Conservation (phyloP, 1,140 invertebrate species). For the Euschistus heros region DNA sequence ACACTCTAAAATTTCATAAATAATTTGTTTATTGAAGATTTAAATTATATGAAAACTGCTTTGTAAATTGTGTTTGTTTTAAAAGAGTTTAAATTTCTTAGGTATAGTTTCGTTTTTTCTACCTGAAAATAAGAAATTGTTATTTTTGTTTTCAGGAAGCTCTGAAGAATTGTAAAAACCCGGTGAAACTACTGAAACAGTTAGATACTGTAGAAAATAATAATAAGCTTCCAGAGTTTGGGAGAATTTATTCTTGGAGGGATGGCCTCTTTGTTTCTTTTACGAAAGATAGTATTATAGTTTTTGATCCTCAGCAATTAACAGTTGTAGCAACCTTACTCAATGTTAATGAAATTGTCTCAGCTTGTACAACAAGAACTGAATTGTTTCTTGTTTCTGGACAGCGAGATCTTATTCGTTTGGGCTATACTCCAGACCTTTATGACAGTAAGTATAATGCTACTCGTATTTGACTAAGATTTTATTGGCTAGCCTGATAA, state of each 20-base stretch:
- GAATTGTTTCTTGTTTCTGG: conserved; percentile 72
- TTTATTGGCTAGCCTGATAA: too few species aligned
- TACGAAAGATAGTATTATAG: conserved; percentile 54
- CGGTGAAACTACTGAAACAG: conserved; percentile 20
- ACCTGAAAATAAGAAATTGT: conserved; percentile 17
- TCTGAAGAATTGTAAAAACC: conserved; percentile 20
- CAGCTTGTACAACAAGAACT: conserved; percentile 54
- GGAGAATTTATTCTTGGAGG: conserved; percentile 33
- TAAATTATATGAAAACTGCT: too few species aligned
- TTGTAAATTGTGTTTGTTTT: too few species aligned
- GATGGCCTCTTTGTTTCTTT: conserved; percentile 63
- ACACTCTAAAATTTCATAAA: too few species aligned
- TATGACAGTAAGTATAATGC: conserved; percentile 32
- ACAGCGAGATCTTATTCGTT: conserved; percentile 50
- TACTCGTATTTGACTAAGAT: too few species aligned
- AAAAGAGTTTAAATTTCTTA: too few species aligned
- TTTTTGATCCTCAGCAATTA: conserved; percentile 57
- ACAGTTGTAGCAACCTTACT: conserved; percentile 41
- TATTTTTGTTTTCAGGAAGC: conserved; percentile 27
- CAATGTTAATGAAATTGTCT: conserved; percentile 40
- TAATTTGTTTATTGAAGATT: too few species aligned
- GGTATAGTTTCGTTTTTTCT: not conserved
- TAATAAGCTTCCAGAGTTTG: conserved; percentile 24
- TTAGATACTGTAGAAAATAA: conserved; percentile 6
- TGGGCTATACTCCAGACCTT: conserved; percentile 45